Conservation (phyloP, 1,140 invertebrate genomes). For the Drosophila micromelanica region DNA sequence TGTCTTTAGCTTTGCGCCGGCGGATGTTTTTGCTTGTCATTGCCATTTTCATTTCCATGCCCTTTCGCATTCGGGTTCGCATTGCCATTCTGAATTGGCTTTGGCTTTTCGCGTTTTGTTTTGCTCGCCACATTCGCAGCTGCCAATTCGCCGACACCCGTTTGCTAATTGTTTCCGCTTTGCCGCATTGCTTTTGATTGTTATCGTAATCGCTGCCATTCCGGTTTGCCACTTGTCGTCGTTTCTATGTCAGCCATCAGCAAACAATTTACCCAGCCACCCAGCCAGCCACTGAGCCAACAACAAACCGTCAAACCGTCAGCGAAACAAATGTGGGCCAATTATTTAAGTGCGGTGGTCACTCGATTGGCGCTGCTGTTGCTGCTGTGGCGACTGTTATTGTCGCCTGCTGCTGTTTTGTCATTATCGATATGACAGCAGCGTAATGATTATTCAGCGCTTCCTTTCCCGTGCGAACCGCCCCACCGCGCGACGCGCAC, state of each 20-base stretch:
- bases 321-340: conserved; percentile 49
- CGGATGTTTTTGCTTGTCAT: conserved; percentile 57
- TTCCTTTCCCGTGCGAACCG: conserved; percentile 71
- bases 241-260: conserved; percentile 63
- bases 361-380: conserved; percentile 7
- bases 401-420: conserved; percentile 13
- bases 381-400: conserved; percentile 1
- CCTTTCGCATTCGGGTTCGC: conserved; percentile 47
- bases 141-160: conserved; percentile 46
- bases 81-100: conserved; percentile 30
- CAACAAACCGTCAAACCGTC: conserved; percentile 6
- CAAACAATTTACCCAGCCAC: not conserved
- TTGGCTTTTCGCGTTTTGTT: conserved; percentile 57
- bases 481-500: not conserved
- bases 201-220: conserved; percentile 62
- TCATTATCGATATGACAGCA: conserved; percentile 69
- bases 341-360: conserved; percentile 36
- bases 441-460: conserved; percentile 76
- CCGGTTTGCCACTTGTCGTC: conserved; percentile 52
- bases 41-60: conserved; percentile 37
- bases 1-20: conserved; percentile 18
- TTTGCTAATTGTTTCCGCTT: conserved; percentile 50
- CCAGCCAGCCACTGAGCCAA: conserved; percentile 4
- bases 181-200: conserved; percentile 44
- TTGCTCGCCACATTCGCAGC: conserved; percentile 66